Conservation (phyloP, 2,113 vertebrate genomes). For the Nesogale talazaci region DNA sequence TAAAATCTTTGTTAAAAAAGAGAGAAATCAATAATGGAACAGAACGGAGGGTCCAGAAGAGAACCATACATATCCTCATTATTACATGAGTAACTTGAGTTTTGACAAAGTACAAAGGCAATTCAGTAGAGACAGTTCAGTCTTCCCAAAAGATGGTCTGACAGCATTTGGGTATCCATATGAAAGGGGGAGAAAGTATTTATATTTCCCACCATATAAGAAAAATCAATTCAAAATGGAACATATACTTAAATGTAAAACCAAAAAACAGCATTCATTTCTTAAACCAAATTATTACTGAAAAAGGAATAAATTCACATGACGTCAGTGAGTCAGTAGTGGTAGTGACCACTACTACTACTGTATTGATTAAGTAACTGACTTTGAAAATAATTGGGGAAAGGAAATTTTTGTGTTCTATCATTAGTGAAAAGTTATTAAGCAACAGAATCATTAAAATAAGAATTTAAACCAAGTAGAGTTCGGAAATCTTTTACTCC, state of each 20-base stretch:
- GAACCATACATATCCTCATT: neutral
- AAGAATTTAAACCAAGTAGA: neutral
- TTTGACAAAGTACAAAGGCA: neutral
- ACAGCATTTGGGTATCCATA: constrained; percentile 18
- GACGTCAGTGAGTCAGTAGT: neutral
- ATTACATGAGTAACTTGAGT: neutral
- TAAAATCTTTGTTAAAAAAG: no score
- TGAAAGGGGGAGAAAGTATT: neutral
- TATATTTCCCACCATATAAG: constrained; percentile 4
- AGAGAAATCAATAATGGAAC: neutral
- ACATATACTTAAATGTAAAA: neutral
- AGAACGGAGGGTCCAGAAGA: neutral
- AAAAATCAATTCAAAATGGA: constrained; percentile 19
- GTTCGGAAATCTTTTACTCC: constrained; percentile 22
- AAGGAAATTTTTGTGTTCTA: no score
- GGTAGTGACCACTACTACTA: no score
- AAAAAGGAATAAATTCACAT: neutral
- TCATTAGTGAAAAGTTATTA: neutral
- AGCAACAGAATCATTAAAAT: neutral
- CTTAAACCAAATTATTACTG: constrained; percentile 2
- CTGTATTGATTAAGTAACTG: no score
- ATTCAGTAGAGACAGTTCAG: neutral
- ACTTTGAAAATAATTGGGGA: no score
- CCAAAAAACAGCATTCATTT: constrained; percentile 29
- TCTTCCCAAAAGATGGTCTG: constrained; percentile 10